Conservation (phyloP, 1,140 invertebrate genomes). For the Micrasema longulum region DNA sequence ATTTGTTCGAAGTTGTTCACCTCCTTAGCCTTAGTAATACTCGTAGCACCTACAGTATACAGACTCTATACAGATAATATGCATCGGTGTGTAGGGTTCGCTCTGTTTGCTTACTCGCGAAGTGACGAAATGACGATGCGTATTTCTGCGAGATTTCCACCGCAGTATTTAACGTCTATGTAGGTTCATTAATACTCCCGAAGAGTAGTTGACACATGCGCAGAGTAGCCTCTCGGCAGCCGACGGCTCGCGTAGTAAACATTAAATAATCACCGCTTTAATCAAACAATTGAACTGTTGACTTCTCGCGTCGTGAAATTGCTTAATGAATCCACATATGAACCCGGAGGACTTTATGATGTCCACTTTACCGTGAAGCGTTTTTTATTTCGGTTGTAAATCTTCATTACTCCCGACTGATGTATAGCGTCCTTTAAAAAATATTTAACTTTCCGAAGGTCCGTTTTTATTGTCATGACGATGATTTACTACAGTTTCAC, state of each 20-base stretch:
- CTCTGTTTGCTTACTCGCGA: conserved; percentile 10
- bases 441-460: background rate
- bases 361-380: conserved; percentile 35
- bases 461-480: background rate
- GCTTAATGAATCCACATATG: conserved; percentile 44
- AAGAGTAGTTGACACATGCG: conserved; percentile 33
- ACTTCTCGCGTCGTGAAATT: conserved; percentile 44
- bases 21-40: conserved; percentile 18
- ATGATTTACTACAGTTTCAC: background rate
- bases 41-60: background rate
- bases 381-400: conserved; percentile 40
- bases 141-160: conserved; percentile 18
- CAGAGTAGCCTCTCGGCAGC: conserved; percentile 20
- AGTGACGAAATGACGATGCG: conserved; percentile 18
- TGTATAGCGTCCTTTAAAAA: conserved; percentile 6
- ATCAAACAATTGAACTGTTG: conserved; percentile 48
- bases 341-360: conserved; percentile 33
- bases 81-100: background rate
- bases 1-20: conserved; percentile 20
- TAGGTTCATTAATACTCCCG: conserved; percentile 25
- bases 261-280: conserved; percentile 45
- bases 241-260: conserved; percentile 32
- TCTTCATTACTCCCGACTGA: conserved; percentile 30
- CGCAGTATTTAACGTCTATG: conserved; percentile 23
- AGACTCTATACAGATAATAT: no score